Evolutionary conservation across 2,888 invertebrate genomes (phyloP), one percentile per base, ranked within the genome.

Genomic region (Hoplodrina blanda): DNA sequence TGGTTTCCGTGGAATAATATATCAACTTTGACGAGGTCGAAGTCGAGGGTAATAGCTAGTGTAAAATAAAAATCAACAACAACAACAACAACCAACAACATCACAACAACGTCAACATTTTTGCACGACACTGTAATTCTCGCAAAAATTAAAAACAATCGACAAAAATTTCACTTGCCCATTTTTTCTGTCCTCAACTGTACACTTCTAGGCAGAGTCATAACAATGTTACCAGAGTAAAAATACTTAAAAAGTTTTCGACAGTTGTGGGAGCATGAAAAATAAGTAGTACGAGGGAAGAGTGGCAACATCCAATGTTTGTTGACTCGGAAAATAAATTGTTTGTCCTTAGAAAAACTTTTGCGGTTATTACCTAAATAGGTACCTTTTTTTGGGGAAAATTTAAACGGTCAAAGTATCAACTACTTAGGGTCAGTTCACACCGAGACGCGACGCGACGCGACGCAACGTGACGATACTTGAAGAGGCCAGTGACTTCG

Each of bases 221-320:
- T 73, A 80, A 70, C 69, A 71, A 61, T 75, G 67, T 65, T 76
- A 50, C 71, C 69, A 66, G 60, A 62, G 62, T 69, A 76, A 79
- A 81, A 76, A 77, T 79, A 73, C 75, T 83, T 80, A 72, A 80
- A 76, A 77, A 75, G 64, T 80, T 81, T 80, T 71, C 57, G 65
- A 60, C 66, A 69, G 69, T 69, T 73, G 57, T 30, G 56, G 64
- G 33, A 66, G 44, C 69, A 57, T 77, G 75, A 81, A 81, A 83
- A 76, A 79, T 79, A 79, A 77, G 56, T 62, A 56, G 53, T 73
- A 83, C 77, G 83, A 57, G 69, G 53, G 64, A 30, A 63, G 61
- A 73, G 56, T 71, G 59, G 60, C 69, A 75, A 77, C 68, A 69
- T 60, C 25, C 11, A 63, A 15, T 55, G 66, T 60, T 79, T 56